Percentiles rank a stretch among this genome's conserved stretches.
Evolutionary conservation across 1,140 invertebrate genomes (phyloP).

Genomic region (Schlechtendalia chinensis): DNA sequence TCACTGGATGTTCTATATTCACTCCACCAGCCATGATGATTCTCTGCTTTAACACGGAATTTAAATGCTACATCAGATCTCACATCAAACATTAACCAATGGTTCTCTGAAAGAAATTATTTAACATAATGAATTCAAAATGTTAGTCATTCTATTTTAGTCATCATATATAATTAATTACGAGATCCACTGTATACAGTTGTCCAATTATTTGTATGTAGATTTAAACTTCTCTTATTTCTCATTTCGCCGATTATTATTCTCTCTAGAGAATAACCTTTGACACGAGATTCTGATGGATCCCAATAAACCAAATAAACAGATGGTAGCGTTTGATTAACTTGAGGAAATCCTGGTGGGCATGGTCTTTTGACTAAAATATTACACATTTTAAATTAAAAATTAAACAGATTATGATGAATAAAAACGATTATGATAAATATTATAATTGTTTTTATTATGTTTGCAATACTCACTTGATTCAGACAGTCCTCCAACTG

Average conservation of each 20-base stretch:
- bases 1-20: conserved; percentile 68
- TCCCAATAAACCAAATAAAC: conserved; percentile 74
- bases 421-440: no score
- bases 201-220: conserved; percentile 19
- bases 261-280: conserved; percentile 30
- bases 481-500: conserved; percentile 24
- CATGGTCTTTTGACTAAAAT: conserved; percentile 65
- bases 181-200: conserved; percentile 33
- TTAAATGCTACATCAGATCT: conserved; percentile 63
- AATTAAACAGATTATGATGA: no score
- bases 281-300: conserved; percentile 58
- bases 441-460: no score
- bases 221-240: conserved; percentile 39
- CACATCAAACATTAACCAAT: conserved; percentile 74
- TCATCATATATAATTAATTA: no score
- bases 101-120: conserved; percentile 61
- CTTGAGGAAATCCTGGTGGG: conserved; percentile 65
- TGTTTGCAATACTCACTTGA: conserved; percentile 4
- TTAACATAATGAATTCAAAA: conserved; percentile 15
- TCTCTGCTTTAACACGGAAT: conserved; percentile 76
- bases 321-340: conserved; percentile 64
- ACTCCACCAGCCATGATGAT: conserved; percentile 71
- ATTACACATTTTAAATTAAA: conserved; percentile 42
- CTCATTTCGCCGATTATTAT: conserved; percentile 15
- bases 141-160: no score